These are phyloP conservation scores for Tipula unca DNA, from an alignment of 2,888 invertebrate genomes.

Conservation along the genomic window DNA sequence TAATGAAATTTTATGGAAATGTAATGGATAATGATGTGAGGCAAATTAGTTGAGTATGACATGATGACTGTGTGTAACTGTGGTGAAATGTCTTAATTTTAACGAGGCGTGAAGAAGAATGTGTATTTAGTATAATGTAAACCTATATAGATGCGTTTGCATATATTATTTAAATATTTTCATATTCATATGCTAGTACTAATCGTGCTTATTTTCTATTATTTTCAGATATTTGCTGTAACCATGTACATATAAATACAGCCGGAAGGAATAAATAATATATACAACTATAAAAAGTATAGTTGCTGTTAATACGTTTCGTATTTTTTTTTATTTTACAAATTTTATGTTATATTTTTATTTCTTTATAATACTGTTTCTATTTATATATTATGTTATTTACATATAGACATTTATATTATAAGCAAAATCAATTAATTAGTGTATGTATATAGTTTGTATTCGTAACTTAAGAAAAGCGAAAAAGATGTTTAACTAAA, in stretches of 20 bases:
- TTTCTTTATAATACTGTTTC: not conserved
- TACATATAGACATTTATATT: not conserved
- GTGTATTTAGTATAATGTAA: not conserved
- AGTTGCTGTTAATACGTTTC: not conserved
- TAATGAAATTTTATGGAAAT: not conserved
- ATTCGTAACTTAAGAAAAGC: not conserved
- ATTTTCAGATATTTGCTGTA: not conserved
- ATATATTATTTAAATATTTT: no score
- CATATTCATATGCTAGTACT: not conserved
- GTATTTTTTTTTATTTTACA: not conserved
- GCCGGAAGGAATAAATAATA: not conserved
- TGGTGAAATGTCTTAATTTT: not conserved
- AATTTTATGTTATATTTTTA: not conserved
- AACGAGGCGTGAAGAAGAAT: not conserved
- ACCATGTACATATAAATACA: not conserved
- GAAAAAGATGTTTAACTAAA: not conserved
- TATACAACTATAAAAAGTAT: not conserved
- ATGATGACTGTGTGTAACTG: not conserved
- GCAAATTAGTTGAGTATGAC: not conserved
- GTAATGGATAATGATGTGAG: not conserved
- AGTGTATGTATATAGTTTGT: not conserved
- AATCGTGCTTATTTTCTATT: not conserved
- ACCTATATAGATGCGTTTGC: no score
- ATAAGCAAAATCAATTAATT: not conserved
- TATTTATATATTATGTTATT: not conserved